Base-by-base conservation (phyloP, 1,140 invertebrate species). In the Coptotermes formosanus region DNA sequence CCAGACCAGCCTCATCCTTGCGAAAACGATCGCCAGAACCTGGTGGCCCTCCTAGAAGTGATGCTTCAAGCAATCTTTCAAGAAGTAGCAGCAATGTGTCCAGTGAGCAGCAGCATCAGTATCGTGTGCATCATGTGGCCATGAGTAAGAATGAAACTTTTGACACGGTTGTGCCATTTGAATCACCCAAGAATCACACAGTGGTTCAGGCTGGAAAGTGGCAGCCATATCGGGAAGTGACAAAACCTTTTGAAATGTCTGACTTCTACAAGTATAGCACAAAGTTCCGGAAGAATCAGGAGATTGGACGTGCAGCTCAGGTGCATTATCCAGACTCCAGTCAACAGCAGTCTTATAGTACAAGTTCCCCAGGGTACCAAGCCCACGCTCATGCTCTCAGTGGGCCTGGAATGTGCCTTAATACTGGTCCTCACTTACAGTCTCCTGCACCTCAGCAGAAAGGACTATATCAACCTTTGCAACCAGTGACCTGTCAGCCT, bases 191-290 rank as follows among this genome's bases (percentile, higher is more conserved):
- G 89, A 96, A 96, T 90, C 94, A 96, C 89, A 97, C 96, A 1
- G 93, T 98, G 0, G 96, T 98, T 30, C 95, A 97, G 89, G 94
- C 96, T 55, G 97, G 96, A 43, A 96, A 96, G 87, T 97, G 96
- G 91, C 97, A 97, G 89, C 97, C 97, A 0, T 98, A 98, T 89
- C 94, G 96, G 88, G 97, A 99, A 92, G 96, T 97, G 55, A 97
- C 96, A 0, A 99, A 99, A 90, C 97, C 97, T 23, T 99, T 98
- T 91, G 97, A 98, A 92, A 98, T 98, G 95, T 96, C 97, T 0
- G 98, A 99, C 90, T 98, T 98, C 91, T 99, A 98, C 91, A 98
- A 99, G 91, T 99, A 99, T 90, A 98, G 97, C 83, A 97, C 97
- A 45, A 98, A 98, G 89, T 97, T 96, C 90, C 93, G 97, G 38